These are phyloP conservation scores for Habroteleia sp. DNA, from an alignment of 2,888 invertebrate species.

Conservation along the genomic window DNA sequence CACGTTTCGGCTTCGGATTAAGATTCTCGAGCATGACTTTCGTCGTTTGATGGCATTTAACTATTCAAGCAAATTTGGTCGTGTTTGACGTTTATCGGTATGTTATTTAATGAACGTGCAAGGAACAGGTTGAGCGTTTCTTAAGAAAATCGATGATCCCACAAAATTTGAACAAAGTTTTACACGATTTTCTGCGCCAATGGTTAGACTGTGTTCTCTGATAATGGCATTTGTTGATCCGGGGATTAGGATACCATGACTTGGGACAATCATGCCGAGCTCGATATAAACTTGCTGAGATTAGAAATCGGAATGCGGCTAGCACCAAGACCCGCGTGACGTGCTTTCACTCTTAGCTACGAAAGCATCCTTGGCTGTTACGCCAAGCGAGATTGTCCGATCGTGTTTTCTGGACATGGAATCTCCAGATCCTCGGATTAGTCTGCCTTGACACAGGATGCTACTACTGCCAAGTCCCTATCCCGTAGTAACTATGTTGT, in stretches of 20 bases:
- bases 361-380: slow-evolving; percentile 49
- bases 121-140: slow-evolving; percentile 2
- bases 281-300: slow-evolving; percentile 67
- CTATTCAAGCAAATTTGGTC: slow-evolving; percentile 23
- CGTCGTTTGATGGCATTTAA: slow-evolving; percentile 34
- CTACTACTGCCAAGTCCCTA: slow-evolving; percentile 60
- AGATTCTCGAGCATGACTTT: slow-evolving; percentile 30
- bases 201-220: slow-evolving; percentile 63
- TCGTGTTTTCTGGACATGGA: slow-evolving; percentile 76
- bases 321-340: slow-evolving; percentile 56
- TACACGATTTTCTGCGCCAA: slow-evolving; percentile 54
- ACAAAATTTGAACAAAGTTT: slow-evolving; percentile 27
- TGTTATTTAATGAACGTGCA: slow-evolving; percentile 7
- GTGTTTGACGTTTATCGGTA: slow-evolving; percentile 6
- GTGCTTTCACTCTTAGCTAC: slow-evolving; percentile 60
- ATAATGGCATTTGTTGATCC: slow-evolving; percentile 67
- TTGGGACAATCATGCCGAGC: slow-evolving; percentile 58
- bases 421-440: slow-evolving; percentile 76
- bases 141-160: slow-evolving; percentile 36
- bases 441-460: slow-evolving; percentile 74
- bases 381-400: slow-evolving; percentile 67
- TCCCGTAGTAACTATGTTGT: slow-evolving; percentile 29
- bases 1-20: slow-evolving; percentile 48
- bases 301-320: slow-evolving; percentile 63
- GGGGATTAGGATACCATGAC: slow-evolving; percentile 65